Percentiles rank a stretch among this genome's conserved stretches.
Conservation (phyloP, 1,140 invertebrate genomes). For the Bombus picipes region DNA sequence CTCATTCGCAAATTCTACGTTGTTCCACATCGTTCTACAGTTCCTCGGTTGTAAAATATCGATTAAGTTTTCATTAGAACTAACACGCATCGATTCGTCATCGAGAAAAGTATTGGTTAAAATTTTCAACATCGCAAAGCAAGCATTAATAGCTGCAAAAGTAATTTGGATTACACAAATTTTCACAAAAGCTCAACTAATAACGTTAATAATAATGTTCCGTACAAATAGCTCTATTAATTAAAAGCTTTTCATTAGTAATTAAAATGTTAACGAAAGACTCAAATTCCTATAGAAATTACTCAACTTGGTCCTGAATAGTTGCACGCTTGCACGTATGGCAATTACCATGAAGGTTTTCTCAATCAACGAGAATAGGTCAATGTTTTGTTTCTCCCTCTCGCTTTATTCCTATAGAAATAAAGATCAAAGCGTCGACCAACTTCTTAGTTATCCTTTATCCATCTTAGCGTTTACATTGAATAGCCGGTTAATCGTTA, state of each 20-base stretch:
- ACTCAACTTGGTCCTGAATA: conserved; percentile 23
- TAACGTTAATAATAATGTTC: background rate
- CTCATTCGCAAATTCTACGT: background rate
- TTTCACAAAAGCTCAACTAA: background rate
- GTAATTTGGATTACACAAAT: no score
- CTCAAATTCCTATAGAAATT: conserved; percentile 29
- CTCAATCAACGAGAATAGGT: conserved; percentile 36
- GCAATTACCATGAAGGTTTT: conserved; percentile 51
- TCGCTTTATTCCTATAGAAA: background rate
- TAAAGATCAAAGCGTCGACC: background rate
- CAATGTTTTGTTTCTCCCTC: conserved; percentile 3
- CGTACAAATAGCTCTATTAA: conserved; percentile 22
- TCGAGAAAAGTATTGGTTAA: background rate
- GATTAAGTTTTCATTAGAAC: background rate
- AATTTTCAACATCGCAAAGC: background rate
- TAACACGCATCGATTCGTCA: background rate
- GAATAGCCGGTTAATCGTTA: background rate
- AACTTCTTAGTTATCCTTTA: background rate
- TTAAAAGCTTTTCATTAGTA: conserved; percentile 43
- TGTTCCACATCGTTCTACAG: no score
- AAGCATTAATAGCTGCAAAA: background rate
- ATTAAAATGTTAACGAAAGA: conserved; percentile 50
- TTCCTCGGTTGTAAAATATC: background rate
- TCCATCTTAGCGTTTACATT: background rate
- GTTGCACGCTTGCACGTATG: conserved; percentile 30